phyloP scores from a whole-genome alignment of 2,888 invertebrate species.

The Anodontia alba region DNA sequence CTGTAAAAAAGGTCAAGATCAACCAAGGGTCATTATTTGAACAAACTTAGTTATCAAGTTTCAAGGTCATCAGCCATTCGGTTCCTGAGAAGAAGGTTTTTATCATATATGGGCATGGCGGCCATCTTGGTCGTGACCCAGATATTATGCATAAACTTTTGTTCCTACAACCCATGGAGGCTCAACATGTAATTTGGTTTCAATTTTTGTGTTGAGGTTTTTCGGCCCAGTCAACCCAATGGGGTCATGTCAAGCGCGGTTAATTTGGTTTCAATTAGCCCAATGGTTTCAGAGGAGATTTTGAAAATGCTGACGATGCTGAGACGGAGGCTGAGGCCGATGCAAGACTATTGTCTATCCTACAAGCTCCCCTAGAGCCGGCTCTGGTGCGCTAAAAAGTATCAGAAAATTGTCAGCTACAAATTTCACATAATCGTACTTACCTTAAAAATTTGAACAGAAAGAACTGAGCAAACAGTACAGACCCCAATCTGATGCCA shows the following conservation, averaged over 20 bases:
- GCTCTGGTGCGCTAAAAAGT: too few relatives aligned
- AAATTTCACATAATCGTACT: too few relatives aligned
- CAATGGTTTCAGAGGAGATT: neutral
- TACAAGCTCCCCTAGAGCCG: too few relatives aligned
- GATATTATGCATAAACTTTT: neutral
- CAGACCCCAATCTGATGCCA: too few relatives aligned
- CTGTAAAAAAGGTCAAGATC: neutral
- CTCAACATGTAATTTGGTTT: neutral
- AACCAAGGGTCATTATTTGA: neutral
- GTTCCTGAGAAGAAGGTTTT: constrained; percentile 5
- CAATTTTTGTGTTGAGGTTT: too few relatives aligned
- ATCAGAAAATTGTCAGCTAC: too few relatives aligned
- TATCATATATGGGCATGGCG: neutral
- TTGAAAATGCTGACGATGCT: constrained; percentile 3
- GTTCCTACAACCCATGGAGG: neutral
- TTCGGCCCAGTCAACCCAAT: too few relatives aligned
- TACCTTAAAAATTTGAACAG: too few relatives aligned
- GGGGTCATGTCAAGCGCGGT: too few relatives aligned
- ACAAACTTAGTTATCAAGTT: neutral
- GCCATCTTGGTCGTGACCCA: constrained; percentile 7
- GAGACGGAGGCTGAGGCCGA: too few relatives aligned
- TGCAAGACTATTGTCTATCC: too few relatives aligned
- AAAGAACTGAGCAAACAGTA: too few relatives aligned
- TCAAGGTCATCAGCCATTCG: neutral
- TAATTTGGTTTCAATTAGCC: neutral